Conservation (phyloP, 2,888 invertebrate genomes). For the Euplagia quadripunctaria region DNA sequence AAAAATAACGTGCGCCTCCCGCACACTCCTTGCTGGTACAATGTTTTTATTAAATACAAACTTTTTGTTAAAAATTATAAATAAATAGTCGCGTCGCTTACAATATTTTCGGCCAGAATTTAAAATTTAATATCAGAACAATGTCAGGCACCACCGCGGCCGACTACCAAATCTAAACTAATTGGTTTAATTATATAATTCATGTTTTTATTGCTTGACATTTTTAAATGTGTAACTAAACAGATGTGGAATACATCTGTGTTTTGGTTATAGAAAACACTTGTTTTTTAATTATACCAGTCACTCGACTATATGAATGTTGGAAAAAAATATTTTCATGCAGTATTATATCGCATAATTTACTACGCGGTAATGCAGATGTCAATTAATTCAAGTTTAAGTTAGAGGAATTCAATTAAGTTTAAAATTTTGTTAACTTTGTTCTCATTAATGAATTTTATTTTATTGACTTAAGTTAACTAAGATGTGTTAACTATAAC, state of each 20-base stretch:
- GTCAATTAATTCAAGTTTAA: slow-evolving; percentile 26
- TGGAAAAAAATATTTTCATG: not conserved
- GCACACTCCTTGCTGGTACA: not conserved
- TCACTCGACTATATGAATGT: not conserved
- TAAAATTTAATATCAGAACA: not conserved
- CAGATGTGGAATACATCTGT: too few species aligned
- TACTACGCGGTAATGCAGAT: slow-evolving; percentile 6
- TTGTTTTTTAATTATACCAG: not conserved
- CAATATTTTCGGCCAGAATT: not conserved
- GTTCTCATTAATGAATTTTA: slow-evolving; percentile 20
- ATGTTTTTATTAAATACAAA: not conserved
- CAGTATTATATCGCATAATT: slow-evolving; percentile 15
- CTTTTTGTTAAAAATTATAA: not conserved
- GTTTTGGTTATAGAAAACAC: not conserved
- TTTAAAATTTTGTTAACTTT: slow-evolving; percentile 27
- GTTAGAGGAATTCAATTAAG: slow-evolving; percentile 25
- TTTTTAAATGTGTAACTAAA: not conserved
- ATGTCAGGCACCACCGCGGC: not conserved
- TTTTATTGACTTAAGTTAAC: slow-evolving; percentile 9
- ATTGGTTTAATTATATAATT: not conserved
- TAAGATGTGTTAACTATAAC: slow-evolving; percentile 16
- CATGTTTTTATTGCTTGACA: not conserved
- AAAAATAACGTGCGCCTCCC: not conserved
- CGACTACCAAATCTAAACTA: not conserved
- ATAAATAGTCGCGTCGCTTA: not conserved